Conservation (phyloP, 2,797 vertebrate species). For the Amniataba percoides region DNA sequence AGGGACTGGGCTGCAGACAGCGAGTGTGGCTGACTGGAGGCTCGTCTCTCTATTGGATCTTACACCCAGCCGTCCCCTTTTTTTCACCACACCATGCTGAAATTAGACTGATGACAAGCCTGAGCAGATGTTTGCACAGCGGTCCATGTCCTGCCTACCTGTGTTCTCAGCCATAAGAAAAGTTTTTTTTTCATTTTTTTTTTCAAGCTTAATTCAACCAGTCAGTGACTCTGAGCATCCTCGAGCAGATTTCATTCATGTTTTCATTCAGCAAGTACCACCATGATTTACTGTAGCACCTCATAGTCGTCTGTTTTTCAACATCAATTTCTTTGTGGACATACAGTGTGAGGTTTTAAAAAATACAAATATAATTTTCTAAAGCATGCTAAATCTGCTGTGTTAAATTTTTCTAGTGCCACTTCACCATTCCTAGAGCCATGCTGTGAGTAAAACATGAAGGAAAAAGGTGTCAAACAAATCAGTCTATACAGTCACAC, state of each 20-base stretch:
- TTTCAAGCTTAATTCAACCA: not conserved
- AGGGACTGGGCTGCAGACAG: slow-evolving; percentile 61
- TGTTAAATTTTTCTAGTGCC: too few species aligned
- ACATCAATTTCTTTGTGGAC: too few species aligned
- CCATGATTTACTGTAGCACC: too few species aligned
- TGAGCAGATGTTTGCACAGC: slow-evolving; percentile 43
- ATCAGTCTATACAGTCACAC: too few species aligned
- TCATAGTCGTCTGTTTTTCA: too few species aligned
- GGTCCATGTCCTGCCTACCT: not conserved
- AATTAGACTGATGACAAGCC: slow-evolving; percentile 51
- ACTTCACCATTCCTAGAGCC: too few species aligned
- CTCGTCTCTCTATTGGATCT: slow-evolving; percentile 58
- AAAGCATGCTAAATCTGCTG: too few species aligned
- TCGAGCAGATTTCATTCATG: not conserved
- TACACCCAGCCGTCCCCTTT: slow-evolving; percentile 22
- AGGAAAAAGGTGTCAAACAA: too few species aligned
- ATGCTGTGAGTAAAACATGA: too few species aligned
- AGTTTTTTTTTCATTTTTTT: not conserved
- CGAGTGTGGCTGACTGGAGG: slow-evolving; percentile 54
- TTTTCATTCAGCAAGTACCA: not conserved
- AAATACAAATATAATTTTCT: too few species aligned
- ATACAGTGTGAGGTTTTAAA: too few species aligned
- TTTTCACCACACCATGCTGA: slow-evolving; percentile 11
- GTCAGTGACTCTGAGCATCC: not conserved
- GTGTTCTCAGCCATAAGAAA: slow-evolving; percentile 9